Evolutionary conservation across 1,140 invertebrate species (phyloP).

Genomic region (Diprion similis): DNA sequence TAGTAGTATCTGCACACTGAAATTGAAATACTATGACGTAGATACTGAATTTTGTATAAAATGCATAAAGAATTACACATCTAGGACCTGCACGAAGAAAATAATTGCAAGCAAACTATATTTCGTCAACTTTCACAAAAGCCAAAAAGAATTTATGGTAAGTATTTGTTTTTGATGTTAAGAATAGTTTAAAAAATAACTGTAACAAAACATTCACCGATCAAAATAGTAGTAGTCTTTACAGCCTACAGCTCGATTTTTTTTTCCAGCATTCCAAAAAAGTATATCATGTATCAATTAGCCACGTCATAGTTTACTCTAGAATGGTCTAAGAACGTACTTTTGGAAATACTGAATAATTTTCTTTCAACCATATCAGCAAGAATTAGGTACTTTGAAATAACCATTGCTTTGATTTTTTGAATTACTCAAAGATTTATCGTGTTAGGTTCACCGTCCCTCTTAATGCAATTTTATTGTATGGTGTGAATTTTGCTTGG

Average conservation of each 20-base stretch:
- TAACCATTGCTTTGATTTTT: too few species aligned
- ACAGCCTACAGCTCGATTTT: neutral
- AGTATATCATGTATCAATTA: neutral
- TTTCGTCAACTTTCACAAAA: neutral
- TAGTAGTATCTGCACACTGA: slow-evolving; percentile 7
- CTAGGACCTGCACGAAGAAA: slow-evolving; percentile 1
- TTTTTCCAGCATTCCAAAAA: neutral
- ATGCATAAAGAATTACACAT: neutral
- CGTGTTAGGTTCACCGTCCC: too few species aligned
- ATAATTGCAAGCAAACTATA: neutral
- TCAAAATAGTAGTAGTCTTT: neutral
- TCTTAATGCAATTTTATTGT: too few species aligned
- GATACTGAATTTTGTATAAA: neutral
- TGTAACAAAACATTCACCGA: neutral
- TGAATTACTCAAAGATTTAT: too few species aligned
- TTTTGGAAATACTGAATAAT: too few species aligned
- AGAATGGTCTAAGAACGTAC: too few species aligned
- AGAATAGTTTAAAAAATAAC: neutral
- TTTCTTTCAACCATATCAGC: too few species aligned
- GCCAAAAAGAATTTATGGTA: neutral
- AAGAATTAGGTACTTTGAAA: too few species aligned
- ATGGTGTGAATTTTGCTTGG: too few species aligned
- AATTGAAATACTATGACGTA: neutral
- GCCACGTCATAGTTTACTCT: neutral
- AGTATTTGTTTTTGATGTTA: too few species aligned